These are phyloP conservation scores for Miniopterus natalensis DNA, from an alignment of 2,113 vertebrate species.

Conservation along the genomic window DNA sequence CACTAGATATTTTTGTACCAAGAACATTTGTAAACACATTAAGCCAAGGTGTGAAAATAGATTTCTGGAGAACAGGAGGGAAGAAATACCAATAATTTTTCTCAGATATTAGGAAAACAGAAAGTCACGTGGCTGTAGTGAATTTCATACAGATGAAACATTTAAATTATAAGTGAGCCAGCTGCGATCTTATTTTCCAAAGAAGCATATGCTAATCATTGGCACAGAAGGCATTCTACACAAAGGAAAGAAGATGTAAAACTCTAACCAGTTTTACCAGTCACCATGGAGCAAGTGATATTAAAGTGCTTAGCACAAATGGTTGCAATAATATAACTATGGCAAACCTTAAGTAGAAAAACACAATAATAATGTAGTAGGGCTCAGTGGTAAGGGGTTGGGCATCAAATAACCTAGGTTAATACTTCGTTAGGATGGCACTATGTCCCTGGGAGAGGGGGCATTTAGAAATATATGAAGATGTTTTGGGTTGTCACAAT, in stretches of 20 bases:
- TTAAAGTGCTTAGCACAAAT: not conserved
- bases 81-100: conserved; percentile 25
- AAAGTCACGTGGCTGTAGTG: not conserved
- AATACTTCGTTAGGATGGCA: not conserved
- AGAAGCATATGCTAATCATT: not conserved
- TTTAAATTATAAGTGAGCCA: conserved; percentile 21
- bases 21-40: conserved; percentile 28
- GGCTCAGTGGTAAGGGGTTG: not conserved
- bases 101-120: conserved; percentile 50
- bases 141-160: conserved; percentile 40
- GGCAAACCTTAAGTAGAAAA: not conserved
- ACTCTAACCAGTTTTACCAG: not conserved
- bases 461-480: not conserved
- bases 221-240: not conserved
- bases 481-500: not conserved
- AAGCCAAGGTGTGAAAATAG: conserved; percentile 40
- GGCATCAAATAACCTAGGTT: not conserved
- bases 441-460: too few species aligned
- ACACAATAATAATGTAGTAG: not conserved
- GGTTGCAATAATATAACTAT: not conserved
- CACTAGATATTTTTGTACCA: conserved; percentile 9
- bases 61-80: conserved; percentile 28
- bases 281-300: not conserved
- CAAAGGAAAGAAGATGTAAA: not conserved
- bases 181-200: not conserved